Evolutionary conservation across 2,888 invertebrate species (phyloP), one percentile per base, ranked within the genome.

Genomic region (Caenorhabditis sp.): DNA sequence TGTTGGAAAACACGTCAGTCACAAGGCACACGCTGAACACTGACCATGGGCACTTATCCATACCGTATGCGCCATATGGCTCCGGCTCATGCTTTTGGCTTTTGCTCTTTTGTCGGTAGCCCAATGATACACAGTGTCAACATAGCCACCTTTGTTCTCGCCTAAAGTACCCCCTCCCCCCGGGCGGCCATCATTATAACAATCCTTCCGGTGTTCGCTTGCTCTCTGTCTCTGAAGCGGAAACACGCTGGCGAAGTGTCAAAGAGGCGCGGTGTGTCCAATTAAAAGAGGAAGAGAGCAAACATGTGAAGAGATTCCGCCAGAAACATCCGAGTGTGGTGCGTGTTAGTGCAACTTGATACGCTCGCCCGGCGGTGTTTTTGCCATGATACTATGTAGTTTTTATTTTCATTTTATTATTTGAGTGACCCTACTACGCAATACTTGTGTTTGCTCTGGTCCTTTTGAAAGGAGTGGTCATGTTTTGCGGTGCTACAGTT

Each of bases 181-280:
- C 30, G 24, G 30, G 1, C 52, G 32, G 13, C 26, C 58, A 56
- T 68, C 68, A 50, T 58, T 59, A 50, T 59, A 58, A 58, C 70
- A 59, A 70, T 59, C 70, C 70, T 70, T 70, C 70, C 70, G 59
- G 70, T 70, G 59, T 70, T 68, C 63, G 58, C 65, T 43, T 22
- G 20, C 43, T 20, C 9, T 8, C 41, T 41, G 17, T 43, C 11
- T 26, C 48, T 66, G 56, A 66, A 66, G 66, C 66, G 66, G 66
- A 66, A 66, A 48, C 48, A 48, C 15, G 48, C 55, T n/a, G 24
- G 11, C 41, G 53, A 53, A 53, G 59, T 59, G 70, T 70, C 59
- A 59, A 59, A 53, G 52, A 55, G 65, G 65, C 65, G 45, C 55
- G 39, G 46, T 41, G 24, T 41, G 35, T 13, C 41, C 46, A 35